phyloP scores from a whole-genome alignment of 1,140 invertebrate genomes.

The Charaxes varanes region DNA sequence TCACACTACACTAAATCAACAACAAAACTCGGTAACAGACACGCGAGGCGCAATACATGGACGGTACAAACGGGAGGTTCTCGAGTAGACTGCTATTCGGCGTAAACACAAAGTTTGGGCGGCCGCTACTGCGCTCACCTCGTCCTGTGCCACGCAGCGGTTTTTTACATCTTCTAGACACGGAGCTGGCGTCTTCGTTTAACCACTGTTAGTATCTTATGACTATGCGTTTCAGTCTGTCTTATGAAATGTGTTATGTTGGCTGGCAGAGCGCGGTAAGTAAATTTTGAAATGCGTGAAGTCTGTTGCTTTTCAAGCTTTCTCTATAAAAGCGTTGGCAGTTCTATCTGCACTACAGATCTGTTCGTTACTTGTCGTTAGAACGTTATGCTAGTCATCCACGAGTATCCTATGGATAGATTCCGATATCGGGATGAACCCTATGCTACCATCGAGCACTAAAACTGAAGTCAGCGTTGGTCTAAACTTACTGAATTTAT shows the following conservation, averaged over 20 bases:
- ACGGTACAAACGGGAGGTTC: slow-evolving; percentile 56
- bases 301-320: slow-evolving; percentile 34
- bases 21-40: slow-evolving; percentile 64
- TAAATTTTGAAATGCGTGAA: slow-evolving; percentile 21
- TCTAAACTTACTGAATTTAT: slow-evolving; percentile 56
- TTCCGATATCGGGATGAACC: slow-evolving; percentile 36
- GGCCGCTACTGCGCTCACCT: slow-evolving; percentile 33
- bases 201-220: slow-evolving; percentile 22
- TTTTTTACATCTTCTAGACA: slow-evolving; percentile 14
- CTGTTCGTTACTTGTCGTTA: slow-evolving; percentile 22
- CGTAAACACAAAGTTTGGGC: slow-evolving; percentile 18
- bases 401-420: slow-evolving; percentile 41
- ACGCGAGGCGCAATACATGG: slow-evolving; percentile 63
- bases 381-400: slow-evolving; percentile 42
- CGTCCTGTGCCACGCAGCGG: slow-evolving; percentile 20
- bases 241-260: slow-evolving; percentile 23
- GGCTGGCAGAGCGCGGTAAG: slow-evolving; percentile 18
- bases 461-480: slow-evolving; percentile 43
- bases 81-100: slow-evolving; percentile 26
- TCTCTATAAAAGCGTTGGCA: slow-evolving; percentile 42
- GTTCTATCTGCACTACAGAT: slow-evolving; percentile 51
- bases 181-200: slow-evolving; percentile 14
- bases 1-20: slow-evolving; percentile 67
- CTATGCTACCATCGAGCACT: slow-evolving; percentile 64
- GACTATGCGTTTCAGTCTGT: slow-evolving; percentile 10